phyloP scores from a whole-genome alignment of 2,113 vertebrate species.

The Recurvirostra avosetta region DNA sequence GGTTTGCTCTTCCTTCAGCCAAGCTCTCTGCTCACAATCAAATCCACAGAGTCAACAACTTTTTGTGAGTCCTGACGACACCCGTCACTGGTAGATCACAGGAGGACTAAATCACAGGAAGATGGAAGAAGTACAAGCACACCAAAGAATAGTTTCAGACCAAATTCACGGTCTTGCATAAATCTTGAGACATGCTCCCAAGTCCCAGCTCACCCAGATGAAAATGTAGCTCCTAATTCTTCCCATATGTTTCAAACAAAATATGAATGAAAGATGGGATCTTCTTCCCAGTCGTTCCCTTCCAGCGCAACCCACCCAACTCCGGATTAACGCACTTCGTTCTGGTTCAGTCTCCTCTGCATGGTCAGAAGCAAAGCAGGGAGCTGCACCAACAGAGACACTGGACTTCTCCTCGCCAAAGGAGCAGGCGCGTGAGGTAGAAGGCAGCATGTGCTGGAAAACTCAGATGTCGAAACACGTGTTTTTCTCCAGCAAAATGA shows the following conservation, averaged over 20 bases:
- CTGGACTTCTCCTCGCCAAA: neutral
- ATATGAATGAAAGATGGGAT: slow-evolving; percentile 6
- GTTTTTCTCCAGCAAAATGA: neutral
- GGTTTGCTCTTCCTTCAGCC: neutral
- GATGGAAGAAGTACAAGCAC: neutral
- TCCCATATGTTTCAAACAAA: slow-evolving; percentile 1
- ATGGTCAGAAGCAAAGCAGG: neutral
- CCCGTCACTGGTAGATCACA: neutral
- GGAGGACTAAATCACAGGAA: neutral
- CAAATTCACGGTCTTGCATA: neutral
- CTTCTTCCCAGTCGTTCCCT: neutral
- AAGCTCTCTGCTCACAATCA: neutral
- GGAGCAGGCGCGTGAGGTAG: neutral
- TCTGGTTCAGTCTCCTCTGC: neutral
- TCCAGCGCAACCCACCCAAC: neutral
- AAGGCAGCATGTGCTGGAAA: neutral
- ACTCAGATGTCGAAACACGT: neutral
- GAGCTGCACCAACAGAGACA: neutral
- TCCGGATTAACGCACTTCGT: neutral
- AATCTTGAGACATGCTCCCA: neutral
- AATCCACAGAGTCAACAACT: neutral
- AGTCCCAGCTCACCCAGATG: neutral
- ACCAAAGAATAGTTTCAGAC: neutral
- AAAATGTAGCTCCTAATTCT: slow-evolving; percentile 29
- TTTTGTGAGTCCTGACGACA: neutral